Conservation (phyloP, 2,888 invertebrate genomes). For the Tolmerus cingulatus region DNA sequence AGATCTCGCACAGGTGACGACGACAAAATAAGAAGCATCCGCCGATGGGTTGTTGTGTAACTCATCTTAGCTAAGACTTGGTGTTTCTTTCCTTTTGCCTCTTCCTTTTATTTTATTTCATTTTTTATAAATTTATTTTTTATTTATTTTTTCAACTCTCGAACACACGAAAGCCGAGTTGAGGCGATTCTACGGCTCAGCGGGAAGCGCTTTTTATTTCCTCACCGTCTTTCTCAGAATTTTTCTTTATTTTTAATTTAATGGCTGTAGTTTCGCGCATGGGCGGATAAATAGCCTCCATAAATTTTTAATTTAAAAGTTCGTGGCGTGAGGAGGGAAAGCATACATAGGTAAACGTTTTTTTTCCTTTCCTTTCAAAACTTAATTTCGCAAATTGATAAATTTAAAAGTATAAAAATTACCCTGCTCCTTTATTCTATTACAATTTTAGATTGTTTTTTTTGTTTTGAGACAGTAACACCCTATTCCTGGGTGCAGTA, state of each 20-base stretch:
- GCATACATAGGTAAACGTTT: not conserved
- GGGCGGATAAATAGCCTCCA: slow-evolving; percentile 19
- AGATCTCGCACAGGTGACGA: slow-evolving; percentile 25
- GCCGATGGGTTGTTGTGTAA: slow-evolving; percentile 7
- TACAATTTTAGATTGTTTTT: not conserved
- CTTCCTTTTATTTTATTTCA: not conserved
- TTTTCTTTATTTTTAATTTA: slow-evolving; percentile 24
- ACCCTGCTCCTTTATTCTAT: not conserved
- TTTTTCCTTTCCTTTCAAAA: not conserved
- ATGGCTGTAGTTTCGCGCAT: slow-evolving; percentile 25
- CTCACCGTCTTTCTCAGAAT: not conserved
- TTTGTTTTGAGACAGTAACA: not conserved
- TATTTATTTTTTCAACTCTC: not conserved
- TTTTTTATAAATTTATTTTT: not conserved
- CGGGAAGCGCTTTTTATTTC: slow-evolving; percentile 10
- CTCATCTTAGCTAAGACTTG: slow-evolving; percentile 23
- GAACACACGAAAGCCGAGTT: not conserved
- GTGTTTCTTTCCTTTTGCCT: not conserved
- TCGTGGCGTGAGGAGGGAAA: not conserved
- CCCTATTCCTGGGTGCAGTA: not conserved
- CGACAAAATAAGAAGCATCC: slow-evolving; percentile 17
- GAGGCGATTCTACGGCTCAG: not conserved
- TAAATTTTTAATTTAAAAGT: not conserved
- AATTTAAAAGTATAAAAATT: not conserved
- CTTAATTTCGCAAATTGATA: not conserved